phyloP scores from a whole-genome alignment of 2,888 invertebrate genomes.

The Cacoxenus indagator region DNA sequence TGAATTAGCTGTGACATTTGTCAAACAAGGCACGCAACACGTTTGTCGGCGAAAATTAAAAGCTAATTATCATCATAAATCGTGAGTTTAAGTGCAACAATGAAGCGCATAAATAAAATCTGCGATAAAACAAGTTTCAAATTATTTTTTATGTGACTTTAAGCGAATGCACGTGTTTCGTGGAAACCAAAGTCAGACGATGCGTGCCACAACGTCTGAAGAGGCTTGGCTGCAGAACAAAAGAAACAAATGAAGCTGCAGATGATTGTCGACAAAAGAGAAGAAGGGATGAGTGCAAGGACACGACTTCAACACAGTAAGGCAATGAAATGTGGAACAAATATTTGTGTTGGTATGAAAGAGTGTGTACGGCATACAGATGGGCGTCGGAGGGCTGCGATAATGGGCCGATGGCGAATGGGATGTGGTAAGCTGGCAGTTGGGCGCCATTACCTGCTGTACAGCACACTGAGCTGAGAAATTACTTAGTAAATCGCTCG shows the following conservation, averaged over 20 bases:
- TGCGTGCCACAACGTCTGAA: not conserved
- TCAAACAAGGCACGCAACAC: too few relatives aligned
- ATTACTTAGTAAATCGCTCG: conserved; percentile 61
- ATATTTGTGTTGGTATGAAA: conserved; percentile 32
- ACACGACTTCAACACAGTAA: conserved; percentile 19
- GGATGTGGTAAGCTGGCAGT: conserved; percentile 38
- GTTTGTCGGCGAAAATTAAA: not conserved
- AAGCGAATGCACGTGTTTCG: conserved; percentile 52
- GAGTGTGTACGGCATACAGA: not conserved
- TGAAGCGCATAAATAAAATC: conserved; percentile 11
- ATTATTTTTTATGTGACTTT: conserved; percentile 47
- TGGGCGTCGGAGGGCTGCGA: not conserved
- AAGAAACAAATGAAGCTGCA: not conserved
- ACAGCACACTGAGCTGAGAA: conserved; percentile 58
- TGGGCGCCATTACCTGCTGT: conserved; percentile 52
- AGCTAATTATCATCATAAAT: conserved; percentile 13
- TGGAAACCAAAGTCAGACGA: conserved; percentile 4
- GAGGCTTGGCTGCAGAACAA: not conserved
- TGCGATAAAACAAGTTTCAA: conserved; percentile 1
- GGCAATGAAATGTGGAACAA: conserved; percentile 58
- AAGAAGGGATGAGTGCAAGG: not conserved
- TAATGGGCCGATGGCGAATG: not conserved
- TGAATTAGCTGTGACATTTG: too few relatives aligned
- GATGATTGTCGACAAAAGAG: too few relatives aligned
- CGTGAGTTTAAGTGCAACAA: conserved; percentile 1